Evolutionary conservation across 2,888 invertebrate genomes (phyloP), one percentile per base, ranked within the genome.

Genomic region (Cryptocephalus primarius): DNA sequence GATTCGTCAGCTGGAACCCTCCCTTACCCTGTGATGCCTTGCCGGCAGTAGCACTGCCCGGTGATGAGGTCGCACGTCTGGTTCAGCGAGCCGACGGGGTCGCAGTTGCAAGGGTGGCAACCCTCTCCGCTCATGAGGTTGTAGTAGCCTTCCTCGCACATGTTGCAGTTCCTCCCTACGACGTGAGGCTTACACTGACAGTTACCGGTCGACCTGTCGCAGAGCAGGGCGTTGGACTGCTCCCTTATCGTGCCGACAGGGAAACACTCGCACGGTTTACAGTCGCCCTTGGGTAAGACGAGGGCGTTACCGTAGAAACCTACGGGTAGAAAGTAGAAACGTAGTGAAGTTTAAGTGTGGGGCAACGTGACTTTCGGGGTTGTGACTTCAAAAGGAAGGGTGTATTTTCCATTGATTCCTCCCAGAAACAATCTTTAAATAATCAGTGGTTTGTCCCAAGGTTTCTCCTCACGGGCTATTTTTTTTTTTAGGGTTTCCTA

Each of bases 251-350:
- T 93, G 2, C 96, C 97, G 0, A 84, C 77, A 1, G 82, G 79
- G 64, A 88, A 87, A 65, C 99, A 99, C 61, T 85, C 82, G 65
- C 96, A 99, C 0, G 83, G 78, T 57, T 85, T 84, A 63, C 92
- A 92, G 60, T 95, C 88, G 12, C 94, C 94, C 68, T 94, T 93
- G 3, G 87, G 86, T 42, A 87, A 77, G 2, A 88, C 85, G 31
- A 96, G 71, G 0, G 97, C 95, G 66, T 97, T 91, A 8, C 99
- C 99, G 69, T 87, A 97, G 73, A 82, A 94, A 48, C 93, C 87
- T 82, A 54, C 39, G 3, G 22, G 22, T 22, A 22, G 22, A 22
- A 2, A 22, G 22, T 4, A 22, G 22, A 22, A 22, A n/a, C n/a
- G n/a, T n/a, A n/a, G n/a, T 9, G 11, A 36, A 36, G 12, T 4